Evolutionary conservation across 2,888 invertebrate genomes (phyloP).

Genomic region (Mayetiola destructor): DNA sequence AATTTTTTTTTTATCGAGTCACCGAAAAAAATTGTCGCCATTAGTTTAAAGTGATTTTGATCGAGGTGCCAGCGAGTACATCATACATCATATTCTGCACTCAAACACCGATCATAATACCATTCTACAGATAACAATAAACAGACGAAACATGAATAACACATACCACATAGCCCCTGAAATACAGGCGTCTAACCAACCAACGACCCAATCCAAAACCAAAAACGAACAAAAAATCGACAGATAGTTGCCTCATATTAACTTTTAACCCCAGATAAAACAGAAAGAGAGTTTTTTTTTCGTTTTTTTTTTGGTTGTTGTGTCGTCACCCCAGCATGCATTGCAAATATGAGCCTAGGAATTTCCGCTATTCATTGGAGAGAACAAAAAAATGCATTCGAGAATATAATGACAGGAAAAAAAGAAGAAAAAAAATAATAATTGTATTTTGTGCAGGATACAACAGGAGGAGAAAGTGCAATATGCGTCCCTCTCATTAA

Average conservation of each 20-base stretch:
- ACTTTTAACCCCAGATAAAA: constrained; percentile 8
- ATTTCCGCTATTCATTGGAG: too few species aligned
- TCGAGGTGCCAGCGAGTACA: constrained; percentile 4
- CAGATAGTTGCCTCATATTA: constrained; percentile 12
- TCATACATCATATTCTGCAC: too few species aligned
- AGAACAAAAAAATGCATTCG: too few species aligned
- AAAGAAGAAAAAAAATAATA: neutral
- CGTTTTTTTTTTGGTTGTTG: neutral
- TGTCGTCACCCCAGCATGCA: neutral
- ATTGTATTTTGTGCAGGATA: neutral
- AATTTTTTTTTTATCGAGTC: neutral
- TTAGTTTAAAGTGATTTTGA: neutral
- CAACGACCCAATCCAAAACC: too few species aligned
- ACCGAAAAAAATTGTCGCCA: neutral
- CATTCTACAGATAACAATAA: neutral
- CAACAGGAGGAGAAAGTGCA: neutral
- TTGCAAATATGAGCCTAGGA: neutral
- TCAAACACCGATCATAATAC: constrained; percentile 5
- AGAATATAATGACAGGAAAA: too few species aligned
- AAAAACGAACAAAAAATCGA: neutral
- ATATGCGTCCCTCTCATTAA: constrained; percentile 6
- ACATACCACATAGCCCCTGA: too few species aligned
- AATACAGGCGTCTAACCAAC: neutral
- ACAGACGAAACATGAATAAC: constrained; percentile 10
- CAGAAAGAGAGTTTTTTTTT: too few species aligned